Evolutionary conservation across 2,797 vertebrate species (phyloP).

Genomic region (Acipenser transmontanus): DNA sequence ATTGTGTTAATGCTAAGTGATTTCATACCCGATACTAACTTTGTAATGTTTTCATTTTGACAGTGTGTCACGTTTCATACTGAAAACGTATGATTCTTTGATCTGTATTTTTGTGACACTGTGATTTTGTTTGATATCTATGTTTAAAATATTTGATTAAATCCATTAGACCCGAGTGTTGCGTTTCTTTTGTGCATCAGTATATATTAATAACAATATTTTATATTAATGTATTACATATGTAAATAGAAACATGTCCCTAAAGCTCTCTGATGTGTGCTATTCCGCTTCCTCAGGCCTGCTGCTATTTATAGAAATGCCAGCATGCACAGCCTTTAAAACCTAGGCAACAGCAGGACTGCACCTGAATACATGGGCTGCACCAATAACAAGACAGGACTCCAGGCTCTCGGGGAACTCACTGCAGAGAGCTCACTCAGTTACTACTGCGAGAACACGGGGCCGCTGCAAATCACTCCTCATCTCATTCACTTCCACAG

Average conservation of each 20-base stretch:
- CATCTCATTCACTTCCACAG: too few relatives aligned
- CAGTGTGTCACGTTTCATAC: too few relatives aligned
- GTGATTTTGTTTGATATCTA: too few relatives aligned
- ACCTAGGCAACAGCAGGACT: background rate
- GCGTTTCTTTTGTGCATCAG: too few relatives aligned
- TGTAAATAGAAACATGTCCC: background rate
- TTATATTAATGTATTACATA: background rate
- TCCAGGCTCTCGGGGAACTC: background rate
- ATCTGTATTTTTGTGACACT: too few relatives aligned
- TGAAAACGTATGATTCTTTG: too few relatives aligned
- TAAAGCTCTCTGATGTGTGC: background rate
- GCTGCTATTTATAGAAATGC: conserved; percentile 2
- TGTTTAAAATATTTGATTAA: too few relatives aligned
- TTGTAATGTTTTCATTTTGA: too few relatives aligned
- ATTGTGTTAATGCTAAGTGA: too few relatives aligned
- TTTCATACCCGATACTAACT: too few relatives aligned
- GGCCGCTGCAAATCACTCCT: background rate
- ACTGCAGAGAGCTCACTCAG: background rate
- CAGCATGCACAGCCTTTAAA: background rate
- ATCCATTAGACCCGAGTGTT: too few relatives aligned
- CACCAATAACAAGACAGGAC: background rate
- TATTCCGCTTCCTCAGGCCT: background rate
- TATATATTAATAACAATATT: too few relatives aligned
- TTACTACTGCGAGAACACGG: background rate
- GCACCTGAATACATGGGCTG: conserved; percentile 1